phyloP scores from a whole-genome alignment of 2,113 vertebrate genomes.

The Pitta sordida region DNA sequence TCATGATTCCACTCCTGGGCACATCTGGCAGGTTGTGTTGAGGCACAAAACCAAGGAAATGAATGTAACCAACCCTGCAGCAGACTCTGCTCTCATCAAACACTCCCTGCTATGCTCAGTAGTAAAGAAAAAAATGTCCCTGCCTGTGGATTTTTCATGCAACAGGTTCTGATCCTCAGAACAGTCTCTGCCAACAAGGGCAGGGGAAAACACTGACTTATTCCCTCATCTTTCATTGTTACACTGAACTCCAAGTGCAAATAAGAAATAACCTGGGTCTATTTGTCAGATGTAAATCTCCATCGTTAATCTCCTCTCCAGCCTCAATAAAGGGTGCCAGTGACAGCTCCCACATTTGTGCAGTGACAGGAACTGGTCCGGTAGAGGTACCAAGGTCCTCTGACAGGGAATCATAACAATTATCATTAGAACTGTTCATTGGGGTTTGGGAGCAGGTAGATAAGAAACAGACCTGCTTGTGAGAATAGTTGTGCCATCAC shows the following conservation, averaged over 20 bases:
- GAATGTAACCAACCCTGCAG: background rate
- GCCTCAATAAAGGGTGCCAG: background rate
- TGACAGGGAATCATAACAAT: background rate
- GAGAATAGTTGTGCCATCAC: background rate
- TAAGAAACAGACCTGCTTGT: background rate
- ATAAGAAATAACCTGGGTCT: background rate
- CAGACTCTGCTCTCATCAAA: background rate
- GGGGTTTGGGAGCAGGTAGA: background rate
- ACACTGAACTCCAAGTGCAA: background rate
- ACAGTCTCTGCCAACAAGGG: background rate
- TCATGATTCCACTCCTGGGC: background rate
- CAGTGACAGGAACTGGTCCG: background rate
- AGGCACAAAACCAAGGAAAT: background rate
- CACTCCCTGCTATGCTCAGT: background rate
- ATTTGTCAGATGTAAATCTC: background rate
- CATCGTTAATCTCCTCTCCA: background rate
- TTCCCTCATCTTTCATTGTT: background rate
- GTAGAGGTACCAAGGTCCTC: background rate
- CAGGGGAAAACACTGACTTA: background rate
- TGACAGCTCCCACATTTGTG: background rate
- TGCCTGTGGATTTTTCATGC: background rate
- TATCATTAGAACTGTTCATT: background rate
- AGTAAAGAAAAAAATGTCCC: fast-evolving
- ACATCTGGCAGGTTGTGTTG: too few relatives aligned
- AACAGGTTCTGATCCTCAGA: background rate